Conservation (phyloP, 2,888 invertebrate species). For the Cecidostiba fungosa region DNA sequence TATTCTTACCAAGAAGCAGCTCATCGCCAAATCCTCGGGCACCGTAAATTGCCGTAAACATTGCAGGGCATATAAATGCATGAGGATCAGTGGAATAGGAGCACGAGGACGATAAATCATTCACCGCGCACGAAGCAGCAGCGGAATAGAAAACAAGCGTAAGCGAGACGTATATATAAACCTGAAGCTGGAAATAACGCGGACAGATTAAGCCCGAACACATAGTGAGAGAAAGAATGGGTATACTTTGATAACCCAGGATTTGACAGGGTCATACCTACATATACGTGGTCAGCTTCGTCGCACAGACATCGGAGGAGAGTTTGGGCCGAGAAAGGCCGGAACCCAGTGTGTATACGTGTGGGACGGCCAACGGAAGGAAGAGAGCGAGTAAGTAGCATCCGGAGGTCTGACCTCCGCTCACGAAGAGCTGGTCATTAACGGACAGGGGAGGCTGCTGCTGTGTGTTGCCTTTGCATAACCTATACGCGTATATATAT, state of each 20-base stretch:
- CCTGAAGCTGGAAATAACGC: neutral
- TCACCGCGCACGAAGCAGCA: neutral
- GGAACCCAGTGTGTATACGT: neutral
- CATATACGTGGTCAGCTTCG: no score
- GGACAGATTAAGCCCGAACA: neutral
- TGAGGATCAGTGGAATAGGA: neutral
- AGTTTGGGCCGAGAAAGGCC: neutral
- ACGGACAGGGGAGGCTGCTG: slow-evolving; percentile 13
- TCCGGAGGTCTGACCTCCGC: slow-evolving; percentile 64
- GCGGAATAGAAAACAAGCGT: neutral
- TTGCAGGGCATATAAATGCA: neutral
- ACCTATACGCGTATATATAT: slow-evolving; percentile 62
- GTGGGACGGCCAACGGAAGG: slow-evolving; percentile 51
- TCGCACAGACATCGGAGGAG: neutral
- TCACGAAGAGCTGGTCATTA: slow-evolving; percentile 60
- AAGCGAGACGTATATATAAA: neutral
- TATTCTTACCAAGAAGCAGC: neutral
- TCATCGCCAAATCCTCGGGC: neutral
- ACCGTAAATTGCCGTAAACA: slow-evolving; percentile 19
- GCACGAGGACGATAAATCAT: slow-evolving; percentile 18
- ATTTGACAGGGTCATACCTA: no score
- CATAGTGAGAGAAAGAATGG: no score
- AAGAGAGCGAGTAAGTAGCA: slow-evolving; percentile 64
- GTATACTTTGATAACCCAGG: no score
- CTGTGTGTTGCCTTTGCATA: slow-evolving; percentile 67